Conservation (phyloP, 2,888 invertebrate species). For the Cotesia congregata region DNA sequence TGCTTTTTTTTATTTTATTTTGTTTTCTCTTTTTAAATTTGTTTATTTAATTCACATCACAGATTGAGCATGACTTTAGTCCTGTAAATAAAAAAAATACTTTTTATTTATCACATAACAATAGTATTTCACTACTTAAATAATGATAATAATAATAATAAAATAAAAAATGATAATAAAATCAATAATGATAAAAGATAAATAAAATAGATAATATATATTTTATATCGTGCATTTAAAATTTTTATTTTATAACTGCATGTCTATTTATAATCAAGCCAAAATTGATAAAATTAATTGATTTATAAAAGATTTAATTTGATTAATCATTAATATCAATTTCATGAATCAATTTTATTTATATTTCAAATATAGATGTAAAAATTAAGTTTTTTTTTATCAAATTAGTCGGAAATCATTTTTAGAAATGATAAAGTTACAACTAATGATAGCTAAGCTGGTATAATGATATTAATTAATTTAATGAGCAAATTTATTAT, state of each 20-base stretch:
- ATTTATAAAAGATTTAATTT: neutral
- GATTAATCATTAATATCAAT: neutral
- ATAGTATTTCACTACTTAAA: neutral
- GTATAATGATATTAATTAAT: neutral
- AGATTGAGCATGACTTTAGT: conserved; percentile 31
- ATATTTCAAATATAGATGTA: too few relatives aligned
- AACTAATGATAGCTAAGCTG: neutral
- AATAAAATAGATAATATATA: neutral
- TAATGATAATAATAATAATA: neutral
- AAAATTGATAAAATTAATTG: neutral
- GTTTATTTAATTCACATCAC: conserved; percentile 29
- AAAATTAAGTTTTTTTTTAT: too few relatives aligned
- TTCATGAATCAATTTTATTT: too few relatives aligned
- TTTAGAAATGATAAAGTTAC: neutral
- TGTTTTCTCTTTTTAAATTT: conserved; percentile 1
- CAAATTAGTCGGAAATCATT: too few relatives aligned
- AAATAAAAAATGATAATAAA: neutral
- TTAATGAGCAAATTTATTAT: neutral
- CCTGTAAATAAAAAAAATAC: conserved; percentile 28
- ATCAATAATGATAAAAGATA: neutral
- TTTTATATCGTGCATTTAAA: neutral
- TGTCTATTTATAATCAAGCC: neutral
- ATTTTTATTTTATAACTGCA: neutral
- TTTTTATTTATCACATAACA: neutral
- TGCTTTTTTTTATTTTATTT: neutral